These are phyloP conservation scores for Pseudachorutes palmiensis DNA, from an alignment of 1,140 invertebrate species.

Conservation along the genomic window DNA sequence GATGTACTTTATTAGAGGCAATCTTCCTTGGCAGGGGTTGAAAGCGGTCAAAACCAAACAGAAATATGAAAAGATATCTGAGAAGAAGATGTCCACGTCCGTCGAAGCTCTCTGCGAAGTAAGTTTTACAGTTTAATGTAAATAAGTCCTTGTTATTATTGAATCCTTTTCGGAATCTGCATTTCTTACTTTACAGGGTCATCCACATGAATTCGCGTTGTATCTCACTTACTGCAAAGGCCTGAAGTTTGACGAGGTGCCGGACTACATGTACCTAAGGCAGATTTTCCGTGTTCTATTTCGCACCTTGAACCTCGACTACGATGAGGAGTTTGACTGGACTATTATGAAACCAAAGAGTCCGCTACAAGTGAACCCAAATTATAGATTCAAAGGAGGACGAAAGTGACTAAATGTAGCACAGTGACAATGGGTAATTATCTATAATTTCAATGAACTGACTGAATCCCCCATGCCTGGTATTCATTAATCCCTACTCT, in stretches of 20 bases:
- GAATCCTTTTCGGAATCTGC: background rate
- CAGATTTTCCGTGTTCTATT: slow-evolving; percentile 97
- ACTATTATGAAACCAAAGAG: slow-evolving; percentile 93
- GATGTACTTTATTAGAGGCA: slow-evolving; percentile 92
- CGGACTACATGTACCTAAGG: slow-evolving; percentile 96
- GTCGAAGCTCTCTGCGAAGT: slow-evolving; percentile 89
- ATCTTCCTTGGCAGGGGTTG: slow-evolving; percentile 79
- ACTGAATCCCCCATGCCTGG: too few relatives aligned
- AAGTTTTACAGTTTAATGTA: slow-evolving; percentile 37
- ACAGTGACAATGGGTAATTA: too few relatives aligned
- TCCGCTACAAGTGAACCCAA: slow-evolving; percentile 38
- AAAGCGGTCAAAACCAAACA: slow-evolving; percentile 89
- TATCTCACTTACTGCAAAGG: slow-evolving; percentile 96
- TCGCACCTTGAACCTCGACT: slow-evolving; percentile 96
- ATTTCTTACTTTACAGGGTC: slow-evolving; percentile 65
- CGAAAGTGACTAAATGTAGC: too few relatives aligned
- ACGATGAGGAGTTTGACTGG: slow-evolving; percentile 99
- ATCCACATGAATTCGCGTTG: slow-evolving; percentile 95
- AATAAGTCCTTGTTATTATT: background rate
- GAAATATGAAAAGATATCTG: slow-evolving; percentile 94
- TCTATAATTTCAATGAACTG: too few relatives aligned
- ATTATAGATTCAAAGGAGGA: too few relatives aligned
- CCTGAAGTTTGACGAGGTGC: slow-evolving; percentile 88
- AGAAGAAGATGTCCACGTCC: slow-evolving; percentile 95
- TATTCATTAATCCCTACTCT: too few relatives aligned